phyloP scores from a whole-genome alignment of 2,113 vertebrate genomes.

The Nerophis lumbriciformis region DNA sequence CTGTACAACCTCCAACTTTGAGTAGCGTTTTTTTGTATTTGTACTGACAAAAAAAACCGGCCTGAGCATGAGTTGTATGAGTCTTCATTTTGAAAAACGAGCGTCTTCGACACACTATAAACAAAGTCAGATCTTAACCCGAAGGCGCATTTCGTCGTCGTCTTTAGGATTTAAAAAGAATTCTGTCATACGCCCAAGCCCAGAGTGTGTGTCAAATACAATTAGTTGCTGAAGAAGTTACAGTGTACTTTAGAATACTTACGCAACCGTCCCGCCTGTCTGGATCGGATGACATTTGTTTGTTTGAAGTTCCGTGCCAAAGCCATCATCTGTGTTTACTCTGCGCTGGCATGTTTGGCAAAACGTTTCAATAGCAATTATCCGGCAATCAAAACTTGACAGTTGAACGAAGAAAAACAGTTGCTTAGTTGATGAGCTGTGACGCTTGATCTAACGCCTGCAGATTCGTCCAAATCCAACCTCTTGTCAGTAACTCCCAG shows the following conservation, averaged over 20 bases:
- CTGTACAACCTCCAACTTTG: too few relatives aligned
- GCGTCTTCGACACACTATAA: not conserved
- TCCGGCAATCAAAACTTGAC: conserved; percentile 47
- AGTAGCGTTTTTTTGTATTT: too few relatives aligned
- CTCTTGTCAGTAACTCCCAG: conserved; percentile 35
- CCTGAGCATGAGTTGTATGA: too few relatives aligned
- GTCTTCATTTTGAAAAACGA: too few relatives aligned
- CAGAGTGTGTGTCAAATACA: conserved; percentile 18
- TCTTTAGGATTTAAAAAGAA: too few relatives aligned
- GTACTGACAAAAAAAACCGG: too few relatives aligned
- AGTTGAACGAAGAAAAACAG: conserved; percentile 57
- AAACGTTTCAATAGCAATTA: conserved; percentile 64
- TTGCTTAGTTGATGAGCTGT: conserved; percentile 50
- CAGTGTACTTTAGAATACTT: conserved; percentile 15
- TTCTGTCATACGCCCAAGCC: too few relatives aligned
- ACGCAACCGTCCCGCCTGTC: conserved; percentile 11
- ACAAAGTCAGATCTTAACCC: too few relatives aligned
- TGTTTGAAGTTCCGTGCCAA: conserved; percentile 48
- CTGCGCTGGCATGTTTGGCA: conserved; percentile 55
- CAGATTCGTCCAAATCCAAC: conserved; percentile 37
- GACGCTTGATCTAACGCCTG: conserved; percentile 54
- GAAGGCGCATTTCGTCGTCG: too few relatives aligned
- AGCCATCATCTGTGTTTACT: conserved; percentile 62
- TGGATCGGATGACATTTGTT: conserved; percentile 51
- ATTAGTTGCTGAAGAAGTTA: conserved; percentile 15